phyloP scores from a whole-genome alignment of 2,888 invertebrate species.

The Piscicola geometra region DNA sequence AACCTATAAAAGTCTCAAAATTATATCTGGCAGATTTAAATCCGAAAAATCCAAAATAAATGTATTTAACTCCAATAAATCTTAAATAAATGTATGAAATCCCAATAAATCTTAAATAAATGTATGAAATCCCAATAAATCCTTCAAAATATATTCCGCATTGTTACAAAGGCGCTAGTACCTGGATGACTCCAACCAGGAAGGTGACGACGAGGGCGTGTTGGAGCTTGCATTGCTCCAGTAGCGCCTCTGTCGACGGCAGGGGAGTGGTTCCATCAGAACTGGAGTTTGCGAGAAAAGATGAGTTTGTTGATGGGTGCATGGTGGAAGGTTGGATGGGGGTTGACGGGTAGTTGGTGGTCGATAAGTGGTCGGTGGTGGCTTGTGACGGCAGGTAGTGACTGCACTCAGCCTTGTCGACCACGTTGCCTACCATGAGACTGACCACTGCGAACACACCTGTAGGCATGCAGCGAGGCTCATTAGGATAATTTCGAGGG shows the following conservation, averaged over 20 bases:
- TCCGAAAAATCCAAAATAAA: no score
- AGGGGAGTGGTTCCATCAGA: neutral
- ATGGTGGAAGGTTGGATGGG: conserved; percentile 4
- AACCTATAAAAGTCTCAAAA: no score
- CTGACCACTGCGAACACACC: conserved; percentile 73
- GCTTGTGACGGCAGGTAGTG: neutral
- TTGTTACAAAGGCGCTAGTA: neutral
- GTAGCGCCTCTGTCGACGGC: neutral
- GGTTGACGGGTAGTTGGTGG: neutral
- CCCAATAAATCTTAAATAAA: no score
- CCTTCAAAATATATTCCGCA: no score
- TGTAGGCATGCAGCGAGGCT: conserved; percentile 45
- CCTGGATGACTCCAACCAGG: conserved; percentile 29
- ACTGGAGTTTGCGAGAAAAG: neutral
- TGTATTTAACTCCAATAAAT: no score
- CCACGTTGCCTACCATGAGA: conserved; percentile 82
- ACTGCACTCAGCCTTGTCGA: conserved; percentile 49
- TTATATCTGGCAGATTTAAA: no score
- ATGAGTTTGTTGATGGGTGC: no score
- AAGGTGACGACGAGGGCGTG: conserved; percentile 28
- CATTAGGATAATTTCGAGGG: no score
- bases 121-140: no score
- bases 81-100: no score
- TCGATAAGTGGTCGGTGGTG: neutral
- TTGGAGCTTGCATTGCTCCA: conserved; percentile 23